Base-by-base conservation (phyloP, 2,113 vertebrate genomes). In the Oncorhynchus tshawytscha region DNA sequence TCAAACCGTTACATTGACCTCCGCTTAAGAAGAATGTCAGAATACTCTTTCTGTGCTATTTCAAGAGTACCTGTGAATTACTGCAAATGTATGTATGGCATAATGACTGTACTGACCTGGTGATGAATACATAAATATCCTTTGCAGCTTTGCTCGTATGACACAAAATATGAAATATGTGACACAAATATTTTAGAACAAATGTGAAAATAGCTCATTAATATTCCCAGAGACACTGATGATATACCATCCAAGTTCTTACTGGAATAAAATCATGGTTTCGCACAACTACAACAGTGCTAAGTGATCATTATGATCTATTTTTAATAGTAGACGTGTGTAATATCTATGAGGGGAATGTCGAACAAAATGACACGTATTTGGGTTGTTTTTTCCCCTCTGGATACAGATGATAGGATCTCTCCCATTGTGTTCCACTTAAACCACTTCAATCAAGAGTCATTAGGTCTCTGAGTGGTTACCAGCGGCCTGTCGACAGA, bases 391-490 rank as follows among this genome's bases (percentile, higher is more conserved):
- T 82, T 82, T 84, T 1, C 5, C 22, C 85, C 84, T 91, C 88
- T 88, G 78, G 89, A 71, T 84, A 73, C 86, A 86, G 85, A 91
- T 89, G 87, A 88, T 83, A 81, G 86, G 81, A 57, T 67, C 76
- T 78, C 75, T 83, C 73, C 85, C 84, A 87, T 89, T 89, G 85
- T 90, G 81, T 88, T 93, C 81, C 88, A 86, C 88, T 91, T 91
- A 87, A 92, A 87, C 89, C 88, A 88, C 88, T 93, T 94, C 91
- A 93, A 93, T 92, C 93, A 94, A 87, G 85, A 90, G 90, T 89
- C 91, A 90, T 93, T 93, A 92, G 90, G 88, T 87, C 90, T 88
- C 88, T 89, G 91, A 92, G 91, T 90, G 90, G 90, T 91, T 92
- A 92, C 88, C 85, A 86, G 87, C 90, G 88, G 92, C 89, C 90